These are phyloP conservation scores for Hirundichthys speculiger DNA, from an alignment of 2,113 vertebrate genomes.

Conservation along the genomic window DNA sequence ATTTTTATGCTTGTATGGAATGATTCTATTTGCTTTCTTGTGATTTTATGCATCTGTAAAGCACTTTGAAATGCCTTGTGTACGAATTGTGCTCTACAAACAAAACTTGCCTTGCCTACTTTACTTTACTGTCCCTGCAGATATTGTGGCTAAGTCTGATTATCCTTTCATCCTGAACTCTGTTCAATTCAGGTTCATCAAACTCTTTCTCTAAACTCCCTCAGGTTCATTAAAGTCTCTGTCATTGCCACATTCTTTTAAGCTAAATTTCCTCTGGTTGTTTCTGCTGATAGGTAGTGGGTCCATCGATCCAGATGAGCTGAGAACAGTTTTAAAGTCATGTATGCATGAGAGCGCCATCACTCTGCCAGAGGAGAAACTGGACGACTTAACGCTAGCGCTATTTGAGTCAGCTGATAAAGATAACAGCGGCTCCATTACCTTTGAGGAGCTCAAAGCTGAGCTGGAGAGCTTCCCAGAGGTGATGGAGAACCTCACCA, in stretches of 20 bases:
- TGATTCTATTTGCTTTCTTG: too few relatives aligned
- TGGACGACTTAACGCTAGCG: slow-evolving; percentile 83
- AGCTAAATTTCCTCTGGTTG: neutral
- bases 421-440: slow-evolving; percentile 88
- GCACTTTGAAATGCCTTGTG: too few relatives aligned
- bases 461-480: slow-evolving; percentile 88
- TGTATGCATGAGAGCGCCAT: slow-evolving; percentile 88
- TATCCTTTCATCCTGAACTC: too few relatives aligned
- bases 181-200: too few relatives aligned
- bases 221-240: too few relatives aligned
- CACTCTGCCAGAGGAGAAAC: slow-evolving; percentile 86
- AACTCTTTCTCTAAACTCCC: neutral
- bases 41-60: too few relatives aligned
- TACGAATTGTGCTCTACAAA: too few relatives aligned
- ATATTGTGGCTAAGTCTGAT: too few relatives aligned
- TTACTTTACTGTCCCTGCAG: too few relatives aligned
- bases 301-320: slow-evolving; percentile 87
- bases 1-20: too few relatives aligned
- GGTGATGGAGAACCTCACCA: slow-evolving; percentile 91
- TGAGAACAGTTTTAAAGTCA: slow-evolving; percentile 83
- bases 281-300: slow-evolving; percentile 80
- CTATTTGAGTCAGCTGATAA: slow-evolving; percentile 88
- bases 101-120: too few relatives aligned
- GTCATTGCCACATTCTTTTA: too few relatives aligned
- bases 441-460: slow-evolving; percentile 88